Evolutionary conservation across 2,888 invertebrate species (phyloP).

Genomic region (Rhimphoctona megacephalus): DNA sequence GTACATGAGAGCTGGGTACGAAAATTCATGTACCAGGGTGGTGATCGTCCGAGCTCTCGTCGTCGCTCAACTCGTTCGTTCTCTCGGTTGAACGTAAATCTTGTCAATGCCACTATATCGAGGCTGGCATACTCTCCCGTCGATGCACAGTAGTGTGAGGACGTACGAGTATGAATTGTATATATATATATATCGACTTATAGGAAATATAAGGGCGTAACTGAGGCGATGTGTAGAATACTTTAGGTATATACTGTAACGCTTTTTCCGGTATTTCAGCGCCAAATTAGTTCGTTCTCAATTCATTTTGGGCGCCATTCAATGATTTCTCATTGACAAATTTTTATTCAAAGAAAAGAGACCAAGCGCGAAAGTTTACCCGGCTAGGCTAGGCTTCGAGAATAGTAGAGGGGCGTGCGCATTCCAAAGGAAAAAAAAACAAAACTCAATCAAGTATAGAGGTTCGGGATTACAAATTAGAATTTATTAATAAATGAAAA

Average conservation of each 20-base stretch:
- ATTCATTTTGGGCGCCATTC: no score
- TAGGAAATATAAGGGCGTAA: slow-evolving; percentile 10
- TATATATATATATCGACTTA: background rate
- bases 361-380: no score
- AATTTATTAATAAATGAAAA: no score
- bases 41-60: slow-evolving; percentile 47
- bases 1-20: slow-evolving; percentile 21
- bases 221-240: background rate
- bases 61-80: slow-evolving; percentile 45
- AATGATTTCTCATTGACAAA: no score
- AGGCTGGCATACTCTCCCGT: slow-evolving; percentile 29
- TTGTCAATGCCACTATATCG: slow-evolving; percentile 60
- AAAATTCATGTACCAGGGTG: slow-evolving; percentile 35
- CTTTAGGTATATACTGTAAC: background rate
- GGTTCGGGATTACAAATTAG: no score
- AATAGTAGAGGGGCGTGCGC: no score
- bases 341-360: no score
- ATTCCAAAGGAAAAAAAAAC: no score
- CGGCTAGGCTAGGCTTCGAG: no score
- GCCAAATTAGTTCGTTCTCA: no score
- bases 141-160: slow-evolving; percentile 25
- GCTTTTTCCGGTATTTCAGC: no score
- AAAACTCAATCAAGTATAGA: no score
- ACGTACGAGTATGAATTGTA: slow-evolving; percentile 30
- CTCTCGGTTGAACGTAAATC: slow-evolving; percentile 53